Base-by-base conservation (phyloP, 2,113 vertebrate species). In the Sinocyclocheilus anshuiensis region DNA sequence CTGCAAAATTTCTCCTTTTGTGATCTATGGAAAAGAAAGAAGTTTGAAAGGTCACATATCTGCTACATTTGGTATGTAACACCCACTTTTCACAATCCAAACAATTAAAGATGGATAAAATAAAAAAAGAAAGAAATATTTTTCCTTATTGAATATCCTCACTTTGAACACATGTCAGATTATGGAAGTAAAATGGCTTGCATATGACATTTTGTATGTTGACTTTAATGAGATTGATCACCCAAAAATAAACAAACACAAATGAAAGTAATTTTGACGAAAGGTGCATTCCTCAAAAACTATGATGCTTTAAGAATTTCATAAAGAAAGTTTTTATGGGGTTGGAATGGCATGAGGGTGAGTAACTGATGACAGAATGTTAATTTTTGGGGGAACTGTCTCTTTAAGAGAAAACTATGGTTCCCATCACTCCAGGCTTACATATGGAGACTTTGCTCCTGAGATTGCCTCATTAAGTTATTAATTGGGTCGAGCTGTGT, bases 391-490 rank as follows among this genome's bases (percentile, higher is more conserved):
- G 9, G 39, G 7, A 72, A 42, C 69, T 42, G 9, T 72, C 36
- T 20, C 20, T 74, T 74, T 42, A 74, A 74, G 71, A 74, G 20
- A 42, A 42, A 74, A 42, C 36, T 74, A 42, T 72, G 18, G 69
- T 45, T 74, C 36, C 36, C 39, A 11, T 45, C 39, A 45, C 22
- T n/a, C 71, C 36, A 12, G 71, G 39, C 20, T 75, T 75, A 45
- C 36, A 74, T 20, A 74, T 42, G 36, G 69, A 74, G 20, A 39
- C 71, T 74, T 42, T 13, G 36, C 71, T 74, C 36, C 18, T 72
- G 69, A 72, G 69, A 42, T 72, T 72, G 20, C 36, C 36, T 74
- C 71, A 72, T 39, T 72, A 39, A 72, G 33, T 36, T 72, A 72
- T 72, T 39, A 72, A 39, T 72, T 72, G 71, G 36, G 36, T 42